Conservation (phyloP, 2,113 vertebrate species). For the Nannospalax galili region DNA sequence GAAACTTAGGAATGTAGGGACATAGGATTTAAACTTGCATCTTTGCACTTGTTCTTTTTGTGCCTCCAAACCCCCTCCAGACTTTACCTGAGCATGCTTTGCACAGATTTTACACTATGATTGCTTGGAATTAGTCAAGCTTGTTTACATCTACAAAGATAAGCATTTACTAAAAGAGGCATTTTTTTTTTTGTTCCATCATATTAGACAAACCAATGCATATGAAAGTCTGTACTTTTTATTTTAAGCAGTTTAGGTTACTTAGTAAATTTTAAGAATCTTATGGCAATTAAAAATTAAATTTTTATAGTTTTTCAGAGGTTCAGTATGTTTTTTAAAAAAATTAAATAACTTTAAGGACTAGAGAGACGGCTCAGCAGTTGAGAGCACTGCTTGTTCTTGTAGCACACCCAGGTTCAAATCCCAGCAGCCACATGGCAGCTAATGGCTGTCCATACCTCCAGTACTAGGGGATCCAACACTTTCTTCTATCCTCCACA, state of each 20-base stretch:
- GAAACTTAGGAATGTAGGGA: neutral
- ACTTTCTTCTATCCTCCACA: too few relatives aligned
- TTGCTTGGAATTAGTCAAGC: neutral
- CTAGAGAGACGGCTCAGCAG: too few relatives aligned
- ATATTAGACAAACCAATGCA: neutral
- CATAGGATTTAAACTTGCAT: neutral
- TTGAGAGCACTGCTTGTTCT: too few relatives aligned
- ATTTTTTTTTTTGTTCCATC: neutral
- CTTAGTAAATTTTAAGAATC: conserved; percentile 22
- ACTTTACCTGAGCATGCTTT: neutral
- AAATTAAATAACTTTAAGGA: neutral
- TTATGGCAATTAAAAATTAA: neutral
- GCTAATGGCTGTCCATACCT: too few relatives aligned
- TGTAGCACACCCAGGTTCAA: too few relatives aligned
- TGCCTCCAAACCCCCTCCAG: neutral
- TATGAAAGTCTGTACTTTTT: conserved; percentile 24
- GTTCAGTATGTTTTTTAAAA: neutral
- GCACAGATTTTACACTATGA: neutral
- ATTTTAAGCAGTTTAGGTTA: conserved; percentile 22
- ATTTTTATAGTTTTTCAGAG: neutral
- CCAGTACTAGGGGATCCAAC: too few relatives aligned
- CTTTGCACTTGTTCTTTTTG: neutral
- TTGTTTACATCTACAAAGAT: neutral
- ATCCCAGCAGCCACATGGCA: too few relatives aligned
- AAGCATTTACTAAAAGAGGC: neutral